phyloP scores from a whole-genome alignment of 2,888 invertebrate species.

The Agrilus cyanescens region DNA sequence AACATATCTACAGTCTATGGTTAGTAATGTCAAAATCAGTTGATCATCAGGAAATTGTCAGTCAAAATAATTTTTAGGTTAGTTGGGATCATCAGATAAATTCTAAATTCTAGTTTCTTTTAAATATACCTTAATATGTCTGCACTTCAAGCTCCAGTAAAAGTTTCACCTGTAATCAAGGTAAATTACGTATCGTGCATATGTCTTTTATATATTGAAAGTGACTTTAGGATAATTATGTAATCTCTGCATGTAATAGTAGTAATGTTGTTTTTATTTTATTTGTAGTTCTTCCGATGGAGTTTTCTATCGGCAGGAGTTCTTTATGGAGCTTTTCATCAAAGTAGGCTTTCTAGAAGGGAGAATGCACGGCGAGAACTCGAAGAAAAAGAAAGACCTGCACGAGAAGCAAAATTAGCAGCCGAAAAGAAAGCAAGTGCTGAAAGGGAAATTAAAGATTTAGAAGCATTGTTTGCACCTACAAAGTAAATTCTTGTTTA shows the following conservation, averaged over 20 bases:
- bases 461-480: conserved; percentile 21
- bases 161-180: conserved; percentile 73
- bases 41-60: background rate
- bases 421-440: conserved; percentile 55
- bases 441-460: conserved; percentile 37
- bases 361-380: conserved; percentile 53
- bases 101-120: background rate
- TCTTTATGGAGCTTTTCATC: conserved; percentile 63
- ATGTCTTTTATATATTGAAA: background rate
- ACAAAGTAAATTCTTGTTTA: background rate
- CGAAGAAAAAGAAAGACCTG: conserved; percentile 53
- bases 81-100: background rate
- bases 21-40: too few species aligned
- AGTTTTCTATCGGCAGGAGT: conserved; percentile 61
- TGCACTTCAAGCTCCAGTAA: conserved; percentile 52
- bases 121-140: conserved; percentile 21
- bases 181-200: conserved; percentile 35
- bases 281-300: conserved; percentile 67
- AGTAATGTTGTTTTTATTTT: conserved; percentile 1
- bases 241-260: background rate
- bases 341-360: conserved; percentile 53
- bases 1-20: too few species aligned
- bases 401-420: conserved; percentile 59
- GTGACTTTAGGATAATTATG: background rate
- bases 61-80: background rate